phyloP scores from a whole-genome alignment of 2,113 vertebrate genomes.

The Pica pica region DNA sequence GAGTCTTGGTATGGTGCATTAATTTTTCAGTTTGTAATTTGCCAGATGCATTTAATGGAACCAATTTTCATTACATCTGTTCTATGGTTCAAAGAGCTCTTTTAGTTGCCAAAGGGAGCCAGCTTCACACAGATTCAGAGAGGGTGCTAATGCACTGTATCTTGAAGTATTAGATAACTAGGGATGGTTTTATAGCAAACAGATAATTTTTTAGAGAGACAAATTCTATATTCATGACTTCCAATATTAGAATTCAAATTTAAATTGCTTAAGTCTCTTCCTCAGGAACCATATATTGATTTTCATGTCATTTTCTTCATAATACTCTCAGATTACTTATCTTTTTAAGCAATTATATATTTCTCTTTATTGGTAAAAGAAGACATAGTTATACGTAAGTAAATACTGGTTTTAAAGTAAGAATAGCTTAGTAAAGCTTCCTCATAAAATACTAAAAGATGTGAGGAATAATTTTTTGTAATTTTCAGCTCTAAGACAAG shows the following conservation, averaged over 20 bases:
- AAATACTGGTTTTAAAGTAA: slow-evolving; percentile 28
- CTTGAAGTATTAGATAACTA: slow-evolving; percentile 73
- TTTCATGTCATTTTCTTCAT: slow-evolving; percentile 60
- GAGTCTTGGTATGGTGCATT: slow-evolving; percentile 75
- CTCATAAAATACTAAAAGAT: not conserved
- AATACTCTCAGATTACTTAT: slow-evolving; percentile 37
- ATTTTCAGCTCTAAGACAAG: not conserved
- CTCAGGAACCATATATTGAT: slow-evolving; percentile 54
- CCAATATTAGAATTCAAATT: slow-evolving; percentile 65
- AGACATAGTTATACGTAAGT: slow-evolving; percentile 2
- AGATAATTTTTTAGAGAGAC: slow-evolving; percentile 66
- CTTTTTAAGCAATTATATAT: slow-evolving; percentile 19
- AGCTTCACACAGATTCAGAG: slow-evolving; percentile 66
- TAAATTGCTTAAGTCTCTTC: slow-evolving; percentile 62
- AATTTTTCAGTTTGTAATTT: slow-evolving; percentile 82
- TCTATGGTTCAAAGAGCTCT: slow-evolving; percentile 80
- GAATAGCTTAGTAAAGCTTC: slow-evolving; percentile 11
- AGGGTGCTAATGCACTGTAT: slow-evolving; percentile 65
- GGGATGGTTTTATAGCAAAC: slow-evolving; percentile 63
- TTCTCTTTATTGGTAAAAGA: slow-evolving; percentile 54
- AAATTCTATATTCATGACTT: slow-evolving; percentile 69
- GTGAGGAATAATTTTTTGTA: not conserved
- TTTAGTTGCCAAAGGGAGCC: slow-evolving; percentile 75
- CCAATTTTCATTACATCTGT: slow-evolving; percentile 82
- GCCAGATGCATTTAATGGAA: slow-evolving; percentile 82